Evolutionary conservation across 2,888 invertebrate species (phyloP).

Genomic region (Erebia palarica): DNA sequence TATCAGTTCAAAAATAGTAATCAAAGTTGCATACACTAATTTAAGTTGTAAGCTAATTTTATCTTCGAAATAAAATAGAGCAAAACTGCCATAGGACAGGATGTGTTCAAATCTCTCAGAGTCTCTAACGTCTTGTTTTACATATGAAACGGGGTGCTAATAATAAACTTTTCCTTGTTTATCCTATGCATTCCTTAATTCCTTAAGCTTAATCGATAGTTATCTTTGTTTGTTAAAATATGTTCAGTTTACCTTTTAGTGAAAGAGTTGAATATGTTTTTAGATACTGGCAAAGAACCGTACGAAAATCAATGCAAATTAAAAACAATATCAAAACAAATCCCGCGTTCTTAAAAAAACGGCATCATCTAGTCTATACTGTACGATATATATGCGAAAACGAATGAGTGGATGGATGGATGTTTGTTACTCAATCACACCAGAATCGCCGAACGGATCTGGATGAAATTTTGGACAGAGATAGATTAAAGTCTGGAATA

Average conservation of each 20-base stretch:
- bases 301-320: too few species aligned
- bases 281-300: not conserved
- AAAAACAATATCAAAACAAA: too few species aligned
- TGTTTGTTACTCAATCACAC: too few species aligned
- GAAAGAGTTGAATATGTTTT: not conserved
- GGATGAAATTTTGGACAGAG: too few species aligned
- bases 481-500: too few species aligned
- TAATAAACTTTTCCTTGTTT: constrained; percentile 32
- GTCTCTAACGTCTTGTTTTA: constrained; percentile 33
- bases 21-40: not conserved
- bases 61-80: constrained; percentile 12
- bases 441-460: too few species aligned
- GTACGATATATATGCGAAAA: too few species aligned
- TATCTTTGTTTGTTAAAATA: not conserved
- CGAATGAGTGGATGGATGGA: too few species aligned
- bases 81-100: constrained; percentile 33
- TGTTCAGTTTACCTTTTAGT: not conserved
- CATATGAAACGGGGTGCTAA: constrained; percentile 30
- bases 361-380: too few species aligned
- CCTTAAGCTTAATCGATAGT: not conserved
- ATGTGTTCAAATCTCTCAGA: constrained; percentile 22
- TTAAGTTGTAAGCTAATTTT: not conserved
- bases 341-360: too few species aligned
- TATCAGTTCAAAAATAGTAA: not conserved
- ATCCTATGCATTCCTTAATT: constrained; percentile 22